phyloP scores from a whole-genome alignment of 2,888 invertebrate species.

The Pandemis heparana region DNA sequence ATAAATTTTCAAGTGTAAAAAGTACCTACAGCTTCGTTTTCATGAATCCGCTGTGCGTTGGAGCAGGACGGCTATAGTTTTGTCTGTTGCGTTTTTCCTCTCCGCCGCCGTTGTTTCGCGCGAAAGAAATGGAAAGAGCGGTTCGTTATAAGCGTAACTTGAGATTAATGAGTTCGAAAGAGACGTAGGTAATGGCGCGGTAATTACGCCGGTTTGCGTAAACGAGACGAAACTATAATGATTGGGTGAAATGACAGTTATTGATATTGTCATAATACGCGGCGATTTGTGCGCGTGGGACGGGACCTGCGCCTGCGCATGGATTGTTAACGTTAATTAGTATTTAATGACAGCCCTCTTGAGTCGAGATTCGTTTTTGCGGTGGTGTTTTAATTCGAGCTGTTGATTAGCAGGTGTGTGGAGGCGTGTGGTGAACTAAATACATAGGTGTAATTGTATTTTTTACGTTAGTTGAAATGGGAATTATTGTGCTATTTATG shows the following conservation, averaged over 20 bases:
- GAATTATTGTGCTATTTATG: background rate
- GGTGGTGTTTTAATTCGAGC: conserved; percentile 47
- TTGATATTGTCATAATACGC: conserved; percentile 79
- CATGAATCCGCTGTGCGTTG: conserved; percentile 53
- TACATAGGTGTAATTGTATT: conserved; percentile 14
- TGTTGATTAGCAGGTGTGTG: conserved; percentile 35
- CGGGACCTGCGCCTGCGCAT: conserved; percentile 64
- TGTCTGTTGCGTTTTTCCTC: conserved; percentile 57
- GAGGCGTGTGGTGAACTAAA: conserved; percentile 32
- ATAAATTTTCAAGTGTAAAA: conserved; percentile 59
- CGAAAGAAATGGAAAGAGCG: conserved; percentile 77
- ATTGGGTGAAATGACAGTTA: conserved; percentile 81
- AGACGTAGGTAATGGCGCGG: conserved; percentile 75
- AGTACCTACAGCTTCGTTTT: conserved; percentile 67
- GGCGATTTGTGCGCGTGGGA: conserved; percentile 64
- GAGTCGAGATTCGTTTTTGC: conserved; percentile 53
- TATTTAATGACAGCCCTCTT: conserved; percentile 72
- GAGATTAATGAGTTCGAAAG: conserved; percentile 80
- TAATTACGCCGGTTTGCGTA: conserved; percentile 79
- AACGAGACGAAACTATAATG: conserved; percentile 81
- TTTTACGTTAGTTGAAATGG: background rate
- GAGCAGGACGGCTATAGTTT: conserved; percentile 68
- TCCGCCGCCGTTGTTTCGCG: conserved; percentile 58
- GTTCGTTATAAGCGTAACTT: conserved; percentile 63
- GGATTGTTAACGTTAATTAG: conserved; percentile 74